phyloP scores from a whole-genome alignment of 2,888 invertebrate genomes.

The Sphaerolaimus hirsutus region DNA sequence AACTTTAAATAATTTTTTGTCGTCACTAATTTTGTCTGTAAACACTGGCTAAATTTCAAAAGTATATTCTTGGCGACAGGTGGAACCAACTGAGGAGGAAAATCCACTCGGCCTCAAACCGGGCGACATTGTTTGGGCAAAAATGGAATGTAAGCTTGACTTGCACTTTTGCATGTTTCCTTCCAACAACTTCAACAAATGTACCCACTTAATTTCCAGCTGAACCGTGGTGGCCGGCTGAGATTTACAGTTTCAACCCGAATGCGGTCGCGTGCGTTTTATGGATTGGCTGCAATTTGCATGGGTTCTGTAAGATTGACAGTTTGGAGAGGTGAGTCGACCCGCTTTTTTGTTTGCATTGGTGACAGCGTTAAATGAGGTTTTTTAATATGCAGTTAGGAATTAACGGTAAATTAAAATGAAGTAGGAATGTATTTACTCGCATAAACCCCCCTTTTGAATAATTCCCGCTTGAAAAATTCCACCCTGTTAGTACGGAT shows the following conservation, averaged over 20 bases:
- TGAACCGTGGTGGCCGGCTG: constrained; percentile 2
- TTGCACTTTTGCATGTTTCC: neutral
- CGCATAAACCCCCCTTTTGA: too few species aligned
- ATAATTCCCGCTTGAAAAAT: too few species aligned
- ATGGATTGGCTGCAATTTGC: constrained; percentile 1
- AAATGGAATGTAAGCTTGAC: neutral
- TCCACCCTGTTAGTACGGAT: too few species aligned
- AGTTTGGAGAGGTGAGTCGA: neutral
- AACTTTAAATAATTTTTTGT: too few species aligned
- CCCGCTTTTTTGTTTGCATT: neutral
- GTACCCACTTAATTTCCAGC: neutral
- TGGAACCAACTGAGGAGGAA: neutral
- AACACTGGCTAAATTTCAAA: too few species aligned
- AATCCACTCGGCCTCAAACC: neutral
- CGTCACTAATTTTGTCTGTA: too few species aligned
- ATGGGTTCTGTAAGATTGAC: neutral
- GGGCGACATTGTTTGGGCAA: constrained; percentile 1
- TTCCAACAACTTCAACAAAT: neutral
- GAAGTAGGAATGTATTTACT: too few species aligned
- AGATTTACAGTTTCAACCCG: neutral
- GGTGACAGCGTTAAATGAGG: too few species aligned
- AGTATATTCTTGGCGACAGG: too few species aligned
- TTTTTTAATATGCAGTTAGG: too few species aligned
- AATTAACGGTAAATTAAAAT: too few species aligned
- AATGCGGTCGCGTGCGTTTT: neutral